Evolutionary conservation across 2,113 vertebrate species (phyloP).

Genomic region (Phrynosoma platyrhinos): DNA sequence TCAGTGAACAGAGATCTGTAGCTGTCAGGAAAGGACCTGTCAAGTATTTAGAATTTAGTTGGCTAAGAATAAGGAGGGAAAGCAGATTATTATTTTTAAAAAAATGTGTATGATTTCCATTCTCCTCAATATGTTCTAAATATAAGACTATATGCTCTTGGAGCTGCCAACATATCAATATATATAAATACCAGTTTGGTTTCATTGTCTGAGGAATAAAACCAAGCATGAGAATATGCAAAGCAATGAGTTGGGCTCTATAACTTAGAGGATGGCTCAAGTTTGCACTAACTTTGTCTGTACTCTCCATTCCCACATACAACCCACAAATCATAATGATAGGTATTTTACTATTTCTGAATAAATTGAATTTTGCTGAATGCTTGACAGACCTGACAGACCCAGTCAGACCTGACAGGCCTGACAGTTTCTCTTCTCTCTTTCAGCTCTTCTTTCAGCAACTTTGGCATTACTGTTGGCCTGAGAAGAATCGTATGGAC

Average conservation of each 20-base stretch:
- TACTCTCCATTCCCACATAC: neutral
- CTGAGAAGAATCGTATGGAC: neutral
- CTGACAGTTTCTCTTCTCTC: neutral
- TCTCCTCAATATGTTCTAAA: slow-evolving; percentile 36
- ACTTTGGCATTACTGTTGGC: neutral
- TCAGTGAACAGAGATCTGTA: slow-evolving; percentile 66
- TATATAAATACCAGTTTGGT: neutral
- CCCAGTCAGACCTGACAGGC: too few relatives aligned
- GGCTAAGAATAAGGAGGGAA: slow-evolving; percentile 8
- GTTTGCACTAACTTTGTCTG: neutral
- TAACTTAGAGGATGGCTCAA: neutral
- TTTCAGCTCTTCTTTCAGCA: neutral
- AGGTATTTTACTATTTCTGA: neutral
- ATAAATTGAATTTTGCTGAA: neutral
- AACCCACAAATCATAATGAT: neutral
- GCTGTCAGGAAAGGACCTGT: slow-evolving; percentile 55
- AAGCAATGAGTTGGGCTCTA: neutral
- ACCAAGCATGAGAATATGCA: neutral
- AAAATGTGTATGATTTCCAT: slow-evolving; percentile 24
- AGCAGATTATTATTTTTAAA: slow-evolving; percentile 26
- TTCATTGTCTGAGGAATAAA: neutral
- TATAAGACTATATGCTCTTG: rapidly evolving
- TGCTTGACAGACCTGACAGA: neutral
- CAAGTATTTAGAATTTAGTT: slow-evolving; percentile 49
- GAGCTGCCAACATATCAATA: neutral